phyloP scores from a whole-genome alignment of 2,797 vertebrate species.

The Podargus strigoides region DNA sequence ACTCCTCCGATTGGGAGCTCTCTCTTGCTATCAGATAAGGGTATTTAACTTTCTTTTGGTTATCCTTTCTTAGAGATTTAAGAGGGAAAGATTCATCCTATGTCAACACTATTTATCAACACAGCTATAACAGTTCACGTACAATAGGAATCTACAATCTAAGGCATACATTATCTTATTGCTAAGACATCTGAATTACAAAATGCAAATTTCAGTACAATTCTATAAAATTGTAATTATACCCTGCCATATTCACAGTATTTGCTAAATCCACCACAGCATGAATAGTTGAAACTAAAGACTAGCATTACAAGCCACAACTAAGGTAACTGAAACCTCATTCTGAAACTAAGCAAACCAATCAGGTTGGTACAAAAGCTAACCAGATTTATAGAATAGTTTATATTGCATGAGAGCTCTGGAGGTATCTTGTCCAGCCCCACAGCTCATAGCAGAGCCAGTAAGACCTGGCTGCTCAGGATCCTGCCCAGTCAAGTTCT shows the following conservation, averaged over 20 bases:
- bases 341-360: background rate
- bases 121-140: background rate
- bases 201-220: background rate
- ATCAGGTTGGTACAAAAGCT: background rate
- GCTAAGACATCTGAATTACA: background rate
- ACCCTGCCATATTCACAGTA: background rate
- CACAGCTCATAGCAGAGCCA: background rate
- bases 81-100: background rate
- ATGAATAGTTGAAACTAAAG: background rate
- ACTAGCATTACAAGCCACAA: background rate
- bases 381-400: background rate
- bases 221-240: background rate
- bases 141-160: background rate
- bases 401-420: background rate
- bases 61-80: slow-evolving; percentile 30
- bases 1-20: background rate
- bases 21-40: background rate
- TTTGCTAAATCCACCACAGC: background rate
- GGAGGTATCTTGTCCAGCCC: background rate
- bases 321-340: background rate
- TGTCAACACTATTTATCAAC: background rate
- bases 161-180: background rate
- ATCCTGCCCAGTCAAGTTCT: background rate
- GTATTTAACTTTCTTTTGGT: slow-evolving; percentile 2
- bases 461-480: background rate